Evolutionary conservation across 2,797 vertebrate species (phyloP), one percentile per base, ranked within the genome.

Genomic region (Lindbergichthys nudifrons): DNA sequence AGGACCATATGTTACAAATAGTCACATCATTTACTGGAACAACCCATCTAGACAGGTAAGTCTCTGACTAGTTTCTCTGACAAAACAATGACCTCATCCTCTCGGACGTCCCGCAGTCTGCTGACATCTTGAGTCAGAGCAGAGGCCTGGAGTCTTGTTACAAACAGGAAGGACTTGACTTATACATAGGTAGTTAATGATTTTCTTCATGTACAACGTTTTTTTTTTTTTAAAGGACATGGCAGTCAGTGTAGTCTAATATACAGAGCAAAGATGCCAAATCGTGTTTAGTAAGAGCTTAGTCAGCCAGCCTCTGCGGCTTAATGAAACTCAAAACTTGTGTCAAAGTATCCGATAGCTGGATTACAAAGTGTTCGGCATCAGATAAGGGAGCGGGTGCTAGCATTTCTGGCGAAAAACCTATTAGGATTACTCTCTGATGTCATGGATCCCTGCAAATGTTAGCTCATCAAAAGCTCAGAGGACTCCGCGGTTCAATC

Each of bases 311-410:
- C 60, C 80, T 75, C 57, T 42, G 78, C 23, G 16, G 90, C 87
- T 89, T 92, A 84, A 87, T 72, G 78, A 91, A 92, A 91, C 79
- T 70, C n/a, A 43, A 90, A 82, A 86, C 79, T 78, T 84, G 76
- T 79, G 91, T 87, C 92, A 89, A 86, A 88, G 80, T 83, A 83
- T 87, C 80, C 81, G 88, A 92, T 89, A 93, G 84, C 75, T 68
- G 41, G 52, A 88, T 86, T 84, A 88, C 89, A 90, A 93, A 92
- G 90, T 78, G 81, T 87, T 85, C 60, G 23, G 79, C 74, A 87
- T 92, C 88, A 92, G 90, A 93, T 90, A 91, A 91, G 76, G 5
- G 30, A 67, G 70, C 51, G 13, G n/a, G 78, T 66, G 79, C 48
- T 64, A 78, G 77, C 85, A 83, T 86, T 86, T 75, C 75, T 75